Conservation (phyloP, 2,888 invertebrate species). For the Eurois occulta region DNA sequence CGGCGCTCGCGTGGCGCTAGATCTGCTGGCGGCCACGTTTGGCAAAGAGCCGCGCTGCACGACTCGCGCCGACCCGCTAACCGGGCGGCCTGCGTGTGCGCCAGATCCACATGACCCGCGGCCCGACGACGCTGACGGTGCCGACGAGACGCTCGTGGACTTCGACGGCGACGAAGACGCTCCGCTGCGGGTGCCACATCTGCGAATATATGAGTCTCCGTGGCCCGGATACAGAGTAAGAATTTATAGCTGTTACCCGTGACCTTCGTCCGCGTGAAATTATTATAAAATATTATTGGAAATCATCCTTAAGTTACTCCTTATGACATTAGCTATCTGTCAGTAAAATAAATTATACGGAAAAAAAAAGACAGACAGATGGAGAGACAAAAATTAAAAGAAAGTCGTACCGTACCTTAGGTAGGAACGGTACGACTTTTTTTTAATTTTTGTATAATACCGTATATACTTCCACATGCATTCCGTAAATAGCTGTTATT, state of each 20-base stretch:
- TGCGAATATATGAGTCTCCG: slow-evolving; percentile 92
- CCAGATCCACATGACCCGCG: slow-evolving; percentile 73
- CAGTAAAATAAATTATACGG: no score
- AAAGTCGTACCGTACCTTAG: no score
- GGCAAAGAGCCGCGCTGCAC: slow-evolving; percentile 91
- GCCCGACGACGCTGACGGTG: slow-evolving; percentile 62
- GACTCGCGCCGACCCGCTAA: slow-evolving; percentile 93
- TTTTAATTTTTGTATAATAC: no score
- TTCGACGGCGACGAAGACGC: slow-evolving; percentile 79
- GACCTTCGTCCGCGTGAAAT: slow-evolving; percentile 17
- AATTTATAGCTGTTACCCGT: not conserved
- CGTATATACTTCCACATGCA: no score
- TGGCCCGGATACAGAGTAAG: slow-evolving; percentile 92
- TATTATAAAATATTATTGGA: not conserved
- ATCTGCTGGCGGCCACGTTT: slow-evolving; percentile 93
- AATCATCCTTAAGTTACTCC: no score
- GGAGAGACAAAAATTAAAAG: no score
- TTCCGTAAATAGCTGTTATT: no score
- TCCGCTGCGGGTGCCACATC: slow-evolving; percentile 87
- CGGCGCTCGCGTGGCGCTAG: slow-evolving; percentile 92
- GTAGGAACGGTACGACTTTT: no score
- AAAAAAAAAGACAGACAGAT: no score
- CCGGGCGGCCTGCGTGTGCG: slow-evolving; percentile 90
- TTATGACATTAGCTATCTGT: no score
- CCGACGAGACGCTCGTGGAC: slow-evolving; percentile 57